phyloP scores from a whole-genome alignment of 2,113 vertebrate species.

The Puntigrus tetrazona region DNA sequence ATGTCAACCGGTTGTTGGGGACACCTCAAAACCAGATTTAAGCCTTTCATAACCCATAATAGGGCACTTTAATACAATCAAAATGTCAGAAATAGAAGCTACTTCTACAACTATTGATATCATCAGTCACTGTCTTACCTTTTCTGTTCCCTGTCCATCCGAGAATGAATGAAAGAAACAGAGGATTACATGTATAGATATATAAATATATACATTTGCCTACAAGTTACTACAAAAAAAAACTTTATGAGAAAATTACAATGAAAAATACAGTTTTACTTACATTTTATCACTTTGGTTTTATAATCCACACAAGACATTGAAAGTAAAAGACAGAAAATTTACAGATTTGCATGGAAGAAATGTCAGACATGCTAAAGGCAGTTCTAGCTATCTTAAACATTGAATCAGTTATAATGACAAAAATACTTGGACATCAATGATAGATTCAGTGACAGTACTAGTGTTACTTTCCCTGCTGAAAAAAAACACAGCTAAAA shows the following conservation, averaged over 20 bases:
- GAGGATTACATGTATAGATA: conserved; percentile 36
- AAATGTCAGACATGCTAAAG: background rate
- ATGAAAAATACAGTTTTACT: conserved; percentile 26
- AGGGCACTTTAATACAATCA: no score
- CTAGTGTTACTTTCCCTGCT: no score
- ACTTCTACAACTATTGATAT: background rate
- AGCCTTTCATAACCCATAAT: no score
- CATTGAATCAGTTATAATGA: background rate
- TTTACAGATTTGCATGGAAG: conserved; percentile 22
- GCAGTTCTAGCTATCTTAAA: background rate
- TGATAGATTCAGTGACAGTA: no score
- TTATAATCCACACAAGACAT: background rate
- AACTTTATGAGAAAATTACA: background rate
- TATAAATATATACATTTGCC: background rate
- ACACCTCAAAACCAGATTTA: no score
- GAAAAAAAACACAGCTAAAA: no score
- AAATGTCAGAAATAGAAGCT: background rate
- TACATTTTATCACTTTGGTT: conserved; percentile 25
- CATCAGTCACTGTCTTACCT: conserved; percentile 79
- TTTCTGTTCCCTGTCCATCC: conserved; percentile 87
- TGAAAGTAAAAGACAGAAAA: conserved; percentile 26
- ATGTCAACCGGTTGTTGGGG: no score
- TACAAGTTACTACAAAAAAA: conserved; percentile 14
- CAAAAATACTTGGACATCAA: background rate
- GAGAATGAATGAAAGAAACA: conserved; percentile 63